Evolutionary conservation across 2,888 invertebrate species (phyloP), one percentile per base, ranked within the genome.

Genomic region (Drosophila testacea): DNA sequence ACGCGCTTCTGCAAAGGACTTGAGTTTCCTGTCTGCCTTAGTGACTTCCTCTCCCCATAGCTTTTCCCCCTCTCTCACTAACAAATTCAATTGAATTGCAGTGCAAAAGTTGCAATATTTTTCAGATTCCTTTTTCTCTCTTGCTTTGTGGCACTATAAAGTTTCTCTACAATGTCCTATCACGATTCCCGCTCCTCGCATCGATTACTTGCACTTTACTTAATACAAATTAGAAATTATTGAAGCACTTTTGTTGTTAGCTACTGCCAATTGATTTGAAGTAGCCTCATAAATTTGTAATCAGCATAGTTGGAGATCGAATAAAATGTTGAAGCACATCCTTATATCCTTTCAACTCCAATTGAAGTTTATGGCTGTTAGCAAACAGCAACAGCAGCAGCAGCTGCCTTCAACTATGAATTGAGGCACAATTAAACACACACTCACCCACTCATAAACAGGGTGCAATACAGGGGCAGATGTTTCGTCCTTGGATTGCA

Each of bases 181-280:
- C 50, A 48, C 55, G 46, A 52, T 9, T 32, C 9, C 13, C 27
- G 42, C 69, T 61, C 62, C 70, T 71, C 64, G 73, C 69, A 71
- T 78, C 78, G 87, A 83, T 74, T 76, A 69, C 69, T 75, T 54
- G 77, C 77, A 74, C 77, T 84, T 89, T 79, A 77, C 65, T 77
- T 73, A 73, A 88, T 82, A 79, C 79, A 89, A 88, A 88, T 89
- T 89, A 85, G 74, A 89, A 79, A 88, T 89, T 79, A 85, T 89
- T 88, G 74, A 69, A 84, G 79, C 77, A 47, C 55, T 66, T 66
- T 55, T 64, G 34, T 38, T 61, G 34, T 57, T 39, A 50, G 13
- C 51, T 41, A 28, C 64, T 50, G 51, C 39, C 74, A 78, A 69
- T 76, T 76, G 76, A 62, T 60, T 69, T 69, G 27, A 46, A 79